Conservation (phyloP, 2,113 vertebrate genomes). For the Burhinus bistriatus region DNA sequence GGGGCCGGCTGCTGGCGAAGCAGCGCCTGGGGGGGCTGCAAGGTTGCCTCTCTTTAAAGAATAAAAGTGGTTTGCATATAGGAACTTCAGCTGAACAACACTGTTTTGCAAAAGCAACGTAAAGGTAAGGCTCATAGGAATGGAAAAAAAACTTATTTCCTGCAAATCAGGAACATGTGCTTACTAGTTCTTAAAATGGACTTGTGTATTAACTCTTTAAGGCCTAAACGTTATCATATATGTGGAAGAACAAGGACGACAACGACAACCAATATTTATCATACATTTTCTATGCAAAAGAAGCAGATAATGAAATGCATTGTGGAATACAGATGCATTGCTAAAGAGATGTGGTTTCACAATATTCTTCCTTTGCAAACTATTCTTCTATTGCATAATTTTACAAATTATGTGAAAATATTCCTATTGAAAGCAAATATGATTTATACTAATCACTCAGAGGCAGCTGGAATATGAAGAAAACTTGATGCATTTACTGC, state of each 20-base stretch:
- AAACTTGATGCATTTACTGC: not conserved
- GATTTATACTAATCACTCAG: conserved; percentile 13
- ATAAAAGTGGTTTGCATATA: accelerated
- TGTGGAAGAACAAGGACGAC: not conserved
- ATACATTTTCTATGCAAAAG: not conserved
- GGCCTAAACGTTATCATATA: not conserved
- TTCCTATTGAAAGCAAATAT: conserved; percentile 3
- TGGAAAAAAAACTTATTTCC: not conserved
- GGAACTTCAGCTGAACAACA: not conserved
- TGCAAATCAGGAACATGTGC: conserved; percentile 21
- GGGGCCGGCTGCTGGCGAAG: not conserved
- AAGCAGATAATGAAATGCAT: not conserved
- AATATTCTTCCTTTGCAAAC: conserved; percentile 13
- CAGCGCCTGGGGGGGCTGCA: accelerated
- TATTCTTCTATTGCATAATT: conserved; percentile 38
- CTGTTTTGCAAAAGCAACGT: not conserved
- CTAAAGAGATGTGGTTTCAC: conserved; percentile 14
- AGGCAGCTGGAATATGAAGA: not conserved
- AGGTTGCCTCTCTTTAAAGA: not conserved
- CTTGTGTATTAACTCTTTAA: conserved; percentile 13
- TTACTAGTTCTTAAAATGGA: not conserved
- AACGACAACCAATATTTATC: not conserved
- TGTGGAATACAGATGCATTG: not conserved
- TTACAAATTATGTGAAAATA: conserved; percentile 26
- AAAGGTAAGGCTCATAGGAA: not conserved